Base-by-base conservation (phyloP, 2,113 vertebrate genomes). In the Progne subis region DNA sequence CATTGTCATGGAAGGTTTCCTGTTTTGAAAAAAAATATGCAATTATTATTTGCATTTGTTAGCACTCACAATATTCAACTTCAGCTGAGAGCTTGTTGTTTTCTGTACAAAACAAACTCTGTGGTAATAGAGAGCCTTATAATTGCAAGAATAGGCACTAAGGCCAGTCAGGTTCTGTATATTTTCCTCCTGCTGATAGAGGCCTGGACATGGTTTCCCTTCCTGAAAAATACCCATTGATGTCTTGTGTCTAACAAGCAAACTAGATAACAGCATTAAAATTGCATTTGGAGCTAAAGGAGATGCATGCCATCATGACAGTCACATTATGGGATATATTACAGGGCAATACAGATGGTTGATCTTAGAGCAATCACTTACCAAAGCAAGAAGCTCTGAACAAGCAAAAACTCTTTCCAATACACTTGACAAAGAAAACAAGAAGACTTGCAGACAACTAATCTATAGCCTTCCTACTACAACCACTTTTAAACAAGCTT, bases 1-100 rank as follows among this genome's bases (percentile, higher is more conserved):
- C 11, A 32, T 72, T 88, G 80, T 52, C 26, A 74, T 0, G 0
- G 63, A 81, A 76, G 32, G 7, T 9, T 63, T 90, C 19, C 25
- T 65, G 16, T 77, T 77, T 69, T 24, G 49, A 52, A 64, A 76
- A 68, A 82, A 50, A 25, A 1, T 14, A 31, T 18, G 12, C 44
- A 85, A 86, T 86, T 88, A 72, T 76, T 90, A 53, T 92, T 60
- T 93, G 53, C 17, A 56, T 88, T 90, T 90, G n/a, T 65, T 82
- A 71, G 37, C 57, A 60, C 31, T 82, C 49, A 57, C 1, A 68
- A 4, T 64, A 67, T 43, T 72, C 53, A 82, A 5, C 44, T 67
- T 85, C 53, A 57, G 3, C 14, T 72, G 63, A 69, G 25, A 77
- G 31, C 11, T 43, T 2, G 0, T 28, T 50, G 46, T 55, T 59